These are phyloP conservation scores for Odiellus spinosus DNA, from an alignment of 2,888 invertebrate genomes.

Conservation along the genomic window DNA sequence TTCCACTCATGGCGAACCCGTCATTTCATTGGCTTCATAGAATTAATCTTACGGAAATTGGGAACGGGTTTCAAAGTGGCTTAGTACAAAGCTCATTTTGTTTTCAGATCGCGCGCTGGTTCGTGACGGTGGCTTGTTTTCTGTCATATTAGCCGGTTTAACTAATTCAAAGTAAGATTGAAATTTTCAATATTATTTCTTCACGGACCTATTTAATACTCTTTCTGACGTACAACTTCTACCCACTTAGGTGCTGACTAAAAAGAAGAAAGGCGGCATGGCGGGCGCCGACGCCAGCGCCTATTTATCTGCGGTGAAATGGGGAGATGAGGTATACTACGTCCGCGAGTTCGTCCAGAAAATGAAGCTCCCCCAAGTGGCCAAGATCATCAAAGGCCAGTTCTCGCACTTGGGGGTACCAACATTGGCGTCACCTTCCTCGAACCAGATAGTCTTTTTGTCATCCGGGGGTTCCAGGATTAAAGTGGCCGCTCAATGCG, in stretches of 20 bases:
- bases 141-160: too few species aligned
- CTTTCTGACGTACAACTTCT: too few species aligned
- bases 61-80: too few species aligned
- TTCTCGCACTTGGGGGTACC: conserved; percentile 81
- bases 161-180: too few species aligned
- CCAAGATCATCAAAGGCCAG: conserved; percentile 84
- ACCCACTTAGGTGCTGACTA: background rate
- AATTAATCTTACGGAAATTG: too few species aligned
- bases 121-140: too few species aligned
- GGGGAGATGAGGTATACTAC: conserved; percentile 25
- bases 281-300: conserved; percentile 11
- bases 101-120: too few species aligned
- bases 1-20: too few species aligned
- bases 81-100: too few species aligned
- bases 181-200: too few species aligned
- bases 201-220: too few species aligned
- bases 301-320: conserved; percentile 21
- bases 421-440: conserved; percentile 64
- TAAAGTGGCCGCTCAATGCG: conserved; percentile 49
- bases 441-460: conserved; percentile 70
- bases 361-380: conserved; percentile 53
- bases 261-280: conserved; percentile 3
- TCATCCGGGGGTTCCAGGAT: conserved; percentile 69
- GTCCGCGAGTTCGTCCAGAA: conserved; percentile 29
- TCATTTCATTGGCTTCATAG: too few species aligned